Conservation (phyloP, 2,113 vertebrate species). For the Daphoenositta chrysoptera region DNA sequence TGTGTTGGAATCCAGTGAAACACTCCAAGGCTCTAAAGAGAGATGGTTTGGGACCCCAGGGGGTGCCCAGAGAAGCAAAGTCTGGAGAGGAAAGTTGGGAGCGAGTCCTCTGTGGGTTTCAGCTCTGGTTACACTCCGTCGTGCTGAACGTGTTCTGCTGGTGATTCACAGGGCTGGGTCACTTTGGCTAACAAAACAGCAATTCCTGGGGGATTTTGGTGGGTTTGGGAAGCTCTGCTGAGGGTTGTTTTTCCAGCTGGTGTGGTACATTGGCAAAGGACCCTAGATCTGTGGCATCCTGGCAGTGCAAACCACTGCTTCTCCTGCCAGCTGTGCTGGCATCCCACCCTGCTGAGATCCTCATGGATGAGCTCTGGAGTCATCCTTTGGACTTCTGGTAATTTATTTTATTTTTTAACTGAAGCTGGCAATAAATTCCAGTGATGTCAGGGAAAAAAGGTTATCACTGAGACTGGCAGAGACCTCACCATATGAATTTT, state of each 20-base stretch:
- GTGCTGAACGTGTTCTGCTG: background rate
- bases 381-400: background rate
- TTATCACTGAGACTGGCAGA: background rate
- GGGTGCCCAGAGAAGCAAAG: background rate
- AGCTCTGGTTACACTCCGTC: background rate
- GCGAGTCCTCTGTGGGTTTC: background rate
- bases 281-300: background rate
- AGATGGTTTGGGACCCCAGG: background rate
- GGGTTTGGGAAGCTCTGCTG: background rate
- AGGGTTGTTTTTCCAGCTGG: background rate
- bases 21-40: background rate
- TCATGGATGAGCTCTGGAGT: background rate
- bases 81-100: background rate
- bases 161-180: constrained; percentile 8
- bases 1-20: background rate
- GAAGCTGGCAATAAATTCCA: constrained; percentile 30
- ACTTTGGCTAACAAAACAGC: background rate
- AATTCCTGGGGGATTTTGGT: background rate
- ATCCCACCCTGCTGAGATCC: background rate
- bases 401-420: background rate
- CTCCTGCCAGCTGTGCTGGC: background rate
- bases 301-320: background rate
- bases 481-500: constrained; percentile 43
- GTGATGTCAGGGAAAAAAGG: constrained; percentile 8
- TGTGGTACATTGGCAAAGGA: background rate